These are phyloP conservation scores for Theropithecus gelada DNA, from an alignment of 2,113 vertebrate species.

Conservation along the genomic window DNA sequence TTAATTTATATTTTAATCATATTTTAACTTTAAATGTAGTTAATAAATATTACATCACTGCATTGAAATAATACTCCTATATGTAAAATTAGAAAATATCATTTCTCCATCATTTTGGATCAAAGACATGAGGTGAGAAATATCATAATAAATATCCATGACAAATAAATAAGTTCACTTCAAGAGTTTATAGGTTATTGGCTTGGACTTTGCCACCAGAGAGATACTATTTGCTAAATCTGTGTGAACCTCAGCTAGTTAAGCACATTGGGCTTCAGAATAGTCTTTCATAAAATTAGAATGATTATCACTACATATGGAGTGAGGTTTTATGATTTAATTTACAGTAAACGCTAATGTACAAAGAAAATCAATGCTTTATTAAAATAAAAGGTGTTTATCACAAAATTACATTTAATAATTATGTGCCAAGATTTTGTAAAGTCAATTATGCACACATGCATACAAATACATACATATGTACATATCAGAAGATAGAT, in stretches of 20 bases:
- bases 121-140: neutral
- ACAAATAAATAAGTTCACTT: no score
- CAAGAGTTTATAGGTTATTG: rapidly evolving
- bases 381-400: neutral
- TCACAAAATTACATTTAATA: neutral
- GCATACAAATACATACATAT: neutral
- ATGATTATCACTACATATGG: neutral
- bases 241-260: neutral
- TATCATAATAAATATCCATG: no score
- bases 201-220: neutral
- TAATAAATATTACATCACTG: no score
- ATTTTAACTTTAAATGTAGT: no score
- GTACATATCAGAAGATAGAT: no score
- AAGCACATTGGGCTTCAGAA: neutral
- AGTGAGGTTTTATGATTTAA: neutral
- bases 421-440: neutral
- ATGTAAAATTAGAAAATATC: neutral
- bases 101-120: neutral
- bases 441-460: neutral
- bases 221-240: neutral
- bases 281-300: neutral
- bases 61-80: rapidly evolving
- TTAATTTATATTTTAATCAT: neutral
- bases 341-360: neutral
- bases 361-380: neutral